phyloP scores from a whole-genome alignment of 53 echinoderm and acorn worm genomes.

The Holothuria scabra region DNA sequence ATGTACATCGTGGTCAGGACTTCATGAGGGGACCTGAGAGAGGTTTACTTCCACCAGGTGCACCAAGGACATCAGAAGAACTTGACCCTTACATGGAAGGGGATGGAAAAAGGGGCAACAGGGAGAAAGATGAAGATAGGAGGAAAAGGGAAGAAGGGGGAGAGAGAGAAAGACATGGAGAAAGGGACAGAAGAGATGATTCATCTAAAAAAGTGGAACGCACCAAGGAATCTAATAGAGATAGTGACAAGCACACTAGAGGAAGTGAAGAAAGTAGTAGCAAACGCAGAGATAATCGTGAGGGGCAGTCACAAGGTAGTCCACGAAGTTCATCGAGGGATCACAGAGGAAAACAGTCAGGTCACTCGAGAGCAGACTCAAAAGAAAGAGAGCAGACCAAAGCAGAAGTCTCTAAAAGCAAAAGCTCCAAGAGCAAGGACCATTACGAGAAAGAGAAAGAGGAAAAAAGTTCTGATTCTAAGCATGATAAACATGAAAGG shows the following conservation, averaged over 20 bases:
- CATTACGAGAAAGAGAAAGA: not conserved
- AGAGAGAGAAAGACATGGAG: constrained; percentile 29
- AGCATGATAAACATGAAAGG: constrained; percentile 47
- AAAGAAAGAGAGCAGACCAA: constrained; percentile 19
- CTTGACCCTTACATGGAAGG: constrained; percentile 34
- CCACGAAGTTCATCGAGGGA: constrained; percentile 25
- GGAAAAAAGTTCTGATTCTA: not conserved
- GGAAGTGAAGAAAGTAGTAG: constrained; percentile 39
- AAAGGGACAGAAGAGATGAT: constrained; percentile 11
- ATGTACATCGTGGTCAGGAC: constrained; percentile 4
- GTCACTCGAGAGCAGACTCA: constrained; percentile 1
- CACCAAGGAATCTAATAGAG: constrained; percentile 34
- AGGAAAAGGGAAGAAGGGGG: constrained; percentile 36
- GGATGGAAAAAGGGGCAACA: constrained; percentile 16
- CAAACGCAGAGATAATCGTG: constrained; percentile 32
- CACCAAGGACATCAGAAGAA: constrained; percentile 35
- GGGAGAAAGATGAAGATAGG: constrained; percentile 27
- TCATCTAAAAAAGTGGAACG: constrained; percentile 3
- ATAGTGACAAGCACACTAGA: constrained; percentile 60
- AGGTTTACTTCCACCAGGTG: constrained; percentile 34
- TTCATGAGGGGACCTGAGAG: constrained; percentile 29
- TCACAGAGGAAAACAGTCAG: constrained; percentile 7
- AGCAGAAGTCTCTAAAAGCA: constrained; percentile 1
- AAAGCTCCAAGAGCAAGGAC: constrained; percentile 18
- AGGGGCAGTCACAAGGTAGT: constrained; percentile 1